Evolutionary conservation across 2,113 vertebrate genomes (phyloP), one percentile per base, ranked within the genome.

Genomic region (Pelecanus crispus): DNA sequence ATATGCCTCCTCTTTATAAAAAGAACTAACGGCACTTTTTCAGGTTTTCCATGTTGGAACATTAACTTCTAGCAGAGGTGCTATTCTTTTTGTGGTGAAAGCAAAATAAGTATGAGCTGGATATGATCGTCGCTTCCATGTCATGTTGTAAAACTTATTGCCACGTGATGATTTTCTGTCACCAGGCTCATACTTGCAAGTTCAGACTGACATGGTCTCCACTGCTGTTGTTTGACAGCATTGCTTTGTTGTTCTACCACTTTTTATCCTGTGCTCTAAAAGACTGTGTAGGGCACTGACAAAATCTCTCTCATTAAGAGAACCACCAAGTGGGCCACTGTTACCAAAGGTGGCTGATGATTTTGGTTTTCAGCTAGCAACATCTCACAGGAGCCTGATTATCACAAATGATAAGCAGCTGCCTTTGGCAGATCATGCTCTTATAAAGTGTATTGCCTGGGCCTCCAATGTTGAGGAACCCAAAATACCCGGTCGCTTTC

Each of bases 11-110:
- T 90, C 86, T 91, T 95, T 95, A 62, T 72, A 91, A 96, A 88
- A 87, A 88, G 89, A 97, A 93, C 93, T 90, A 93, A 93, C 49
- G 3, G 90, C 70, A 97, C 81, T 93, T 98, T 97, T 97, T 94
- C 94, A 96, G 95, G 90, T 97, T 96, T 96, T 95, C 95, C 81
- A 36, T 91, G 86, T 96, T 97, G 88, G 95, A 97, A 93, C 97
- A 92, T 96, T 95, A 97, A 95, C 93, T 97, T 97, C 96, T 98
- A 96, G 95, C 92, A 96, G 90, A 97, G 74, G 89, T 95, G 95
- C 88, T 92, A 70, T 97, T 97, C 71, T 92, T 95, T 97, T 96
- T 97, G 96, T 95, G 85, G 93, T 92, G 91, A 94, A 97, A 98
- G 97, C 95, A 96, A 98, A 98, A 95, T 92, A 90, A 80, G 45